Percentiles rank a stretch among this genome's conserved stretches.
These are phyloP conservation scores for Erinaceus europaeus DNA, from an alignment of 2,113 vertebrate species.

Conservation along the genomic window DNA sequence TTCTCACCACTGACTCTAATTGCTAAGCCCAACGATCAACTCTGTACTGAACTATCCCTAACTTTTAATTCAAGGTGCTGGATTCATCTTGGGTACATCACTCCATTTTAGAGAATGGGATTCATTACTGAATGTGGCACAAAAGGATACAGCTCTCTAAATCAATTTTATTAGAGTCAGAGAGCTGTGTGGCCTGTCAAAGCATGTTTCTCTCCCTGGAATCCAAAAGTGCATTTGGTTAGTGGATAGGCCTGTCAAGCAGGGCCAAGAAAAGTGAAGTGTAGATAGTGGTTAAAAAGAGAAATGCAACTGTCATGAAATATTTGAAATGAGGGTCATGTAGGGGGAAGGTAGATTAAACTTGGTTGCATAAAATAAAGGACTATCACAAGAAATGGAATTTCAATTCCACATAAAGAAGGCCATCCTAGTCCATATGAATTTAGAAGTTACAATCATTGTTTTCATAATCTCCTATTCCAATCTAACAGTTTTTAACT, in stretches of 20 bases:
- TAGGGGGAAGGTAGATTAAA: background rate
- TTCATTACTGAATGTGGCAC: background rate
- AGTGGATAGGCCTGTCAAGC: background rate
- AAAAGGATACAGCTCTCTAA: background rate
- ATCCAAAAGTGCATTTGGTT: background rate
- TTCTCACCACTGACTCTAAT: background rate
- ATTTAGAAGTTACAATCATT: too few species aligned
- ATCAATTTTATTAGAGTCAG: background rate
- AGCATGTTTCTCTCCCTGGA: background rate
- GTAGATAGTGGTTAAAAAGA: background rate
- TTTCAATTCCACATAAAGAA: background rate
- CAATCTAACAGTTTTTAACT: too few species aligned
- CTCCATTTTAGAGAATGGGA: background rate
- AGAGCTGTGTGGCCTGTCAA: background rate
- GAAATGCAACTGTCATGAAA: background rate
- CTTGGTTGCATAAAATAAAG: background rate
- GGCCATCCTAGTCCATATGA: too few species aligned
- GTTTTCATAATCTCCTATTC: too few species aligned
- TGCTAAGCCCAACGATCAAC: background rate
- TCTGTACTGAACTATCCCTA: background rate
- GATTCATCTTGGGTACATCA: background rate
- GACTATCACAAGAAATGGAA: background rate
- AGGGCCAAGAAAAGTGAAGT: background rate
- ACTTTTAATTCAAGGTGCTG: background rate
- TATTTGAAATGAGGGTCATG: background rate